Percentiles rank a stretch among this genome's conserved stretches.
phyloP scores from a whole-genome alignment of 2,113 vertebrate genomes.

The Azemiops feae region DNA sequence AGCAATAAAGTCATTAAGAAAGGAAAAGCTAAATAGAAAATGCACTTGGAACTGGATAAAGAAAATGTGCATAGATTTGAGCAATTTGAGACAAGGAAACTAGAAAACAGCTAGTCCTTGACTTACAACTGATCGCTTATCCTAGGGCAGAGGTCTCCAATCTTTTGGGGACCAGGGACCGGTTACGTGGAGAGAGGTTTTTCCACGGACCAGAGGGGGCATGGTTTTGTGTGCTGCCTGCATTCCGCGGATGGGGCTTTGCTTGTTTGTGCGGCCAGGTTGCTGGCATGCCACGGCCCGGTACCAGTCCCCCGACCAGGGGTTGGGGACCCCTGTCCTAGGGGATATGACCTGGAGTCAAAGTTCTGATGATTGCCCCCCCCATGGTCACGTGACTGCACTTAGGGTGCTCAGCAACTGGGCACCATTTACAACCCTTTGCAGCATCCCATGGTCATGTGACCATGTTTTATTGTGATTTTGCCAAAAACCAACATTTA shows the following conservation, averaged over 20 bases:
- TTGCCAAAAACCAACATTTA: not conserved
- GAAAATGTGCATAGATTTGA: not conserved
- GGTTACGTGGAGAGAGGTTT: no score
- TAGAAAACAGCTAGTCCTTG: not conserved
- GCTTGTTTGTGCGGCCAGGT: no score
- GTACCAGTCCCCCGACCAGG: no score
- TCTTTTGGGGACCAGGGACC: no score
- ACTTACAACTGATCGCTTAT: not conserved
- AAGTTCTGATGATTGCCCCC: no score
- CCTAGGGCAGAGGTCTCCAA: no score
- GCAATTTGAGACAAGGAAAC: not conserved
- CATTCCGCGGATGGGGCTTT: no score
- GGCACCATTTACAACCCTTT: not conserved
- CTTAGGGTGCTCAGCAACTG: not conserved
- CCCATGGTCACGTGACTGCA: not conserved
- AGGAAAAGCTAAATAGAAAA: not conserved
- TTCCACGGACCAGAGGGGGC: no score
- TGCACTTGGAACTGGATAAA: not conserved
- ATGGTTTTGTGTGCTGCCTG: no score
- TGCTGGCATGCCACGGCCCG: no score
- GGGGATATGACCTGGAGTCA: no score
- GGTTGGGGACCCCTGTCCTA: no score
- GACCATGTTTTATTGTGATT: not conserved
- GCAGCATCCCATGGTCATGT: not conserved
- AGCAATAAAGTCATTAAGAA: not conserved